These are phyloP conservation scores for Plagodis pulveraria DNA, from an alignment of 2,888 invertebrate species.

Conservation along the genomic window DNA sequence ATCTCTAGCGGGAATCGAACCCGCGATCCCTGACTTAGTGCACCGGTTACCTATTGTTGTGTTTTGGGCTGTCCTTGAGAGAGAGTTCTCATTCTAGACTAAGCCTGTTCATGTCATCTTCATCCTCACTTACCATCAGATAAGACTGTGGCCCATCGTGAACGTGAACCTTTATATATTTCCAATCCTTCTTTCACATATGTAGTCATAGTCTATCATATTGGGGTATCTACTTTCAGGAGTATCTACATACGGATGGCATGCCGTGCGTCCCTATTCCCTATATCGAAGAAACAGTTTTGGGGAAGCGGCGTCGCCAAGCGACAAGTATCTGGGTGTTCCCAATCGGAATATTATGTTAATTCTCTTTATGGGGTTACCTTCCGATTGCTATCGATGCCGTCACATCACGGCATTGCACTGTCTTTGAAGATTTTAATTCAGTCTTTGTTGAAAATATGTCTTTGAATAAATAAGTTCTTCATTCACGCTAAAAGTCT, in stretches of 20 bases:
- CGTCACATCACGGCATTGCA: slow-evolving; percentile 17
- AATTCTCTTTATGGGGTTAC: slow-evolving; percentile 27
- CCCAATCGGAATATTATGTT: slow-evolving; percentile 28
- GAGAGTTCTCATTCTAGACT: too few relatives aligned
- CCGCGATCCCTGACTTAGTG: too few relatives aligned
- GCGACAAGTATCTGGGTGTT: slow-evolving; percentile 9
- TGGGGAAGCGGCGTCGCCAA: slow-evolving; percentile 13
- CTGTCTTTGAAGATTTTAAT: slow-evolving; percentile 18
- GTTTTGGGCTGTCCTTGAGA: too few relatives aligned
- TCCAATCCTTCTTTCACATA: too few relatives aligned
- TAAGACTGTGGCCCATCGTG: too few relatives aligned
- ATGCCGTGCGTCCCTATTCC: slow-evolving; percentile 18
- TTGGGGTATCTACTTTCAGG: neutral
- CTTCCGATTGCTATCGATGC: slow-evolving; percentile 15
- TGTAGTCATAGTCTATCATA: too few relatives aligned
- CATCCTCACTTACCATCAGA: too few relatives aligned
- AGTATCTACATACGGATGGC: neutral
- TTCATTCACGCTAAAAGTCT: too few relatives aligned
- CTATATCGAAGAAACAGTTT: slow-evolving; percentile 24
- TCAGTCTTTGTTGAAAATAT: slow-evolving; percentile 11
- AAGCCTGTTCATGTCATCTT: too few relatives aligned
- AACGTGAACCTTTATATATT: too few relatives aligned
- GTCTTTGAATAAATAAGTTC: neutral
- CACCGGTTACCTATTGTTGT: too few relatives aligned
- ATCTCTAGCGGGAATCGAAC: too few relatives aligned